Percentiles rank a stretch among this genome's conserved stretches.
Evolutionary conservation across 2,888 invertebrate genomes (phyloP).

Genomic region (Allacma fusca): DNA sequence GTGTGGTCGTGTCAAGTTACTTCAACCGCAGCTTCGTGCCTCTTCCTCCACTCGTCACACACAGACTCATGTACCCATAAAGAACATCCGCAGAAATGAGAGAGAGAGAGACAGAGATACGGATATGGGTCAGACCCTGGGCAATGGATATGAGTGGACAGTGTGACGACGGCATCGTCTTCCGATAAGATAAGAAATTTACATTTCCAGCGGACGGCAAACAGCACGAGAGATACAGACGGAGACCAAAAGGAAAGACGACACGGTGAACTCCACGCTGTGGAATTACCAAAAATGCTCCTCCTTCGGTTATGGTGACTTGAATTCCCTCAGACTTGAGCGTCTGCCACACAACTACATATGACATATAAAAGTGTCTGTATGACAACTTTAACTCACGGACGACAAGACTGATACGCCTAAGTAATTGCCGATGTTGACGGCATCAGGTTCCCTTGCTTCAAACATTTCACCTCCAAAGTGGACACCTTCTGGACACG

Average conservation of each 20-base stretch:
- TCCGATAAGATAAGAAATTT: slow-evolving; percentile 25
- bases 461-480: neutral
- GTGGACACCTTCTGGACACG: neutral
- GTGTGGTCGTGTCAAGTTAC: slow-evolving; percentile 33
- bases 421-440: neutral
- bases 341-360: neutral
- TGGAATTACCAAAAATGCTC: neutral
- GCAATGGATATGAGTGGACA: slow-evolving; percentile 9
- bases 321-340: neutral
- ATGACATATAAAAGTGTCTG: neutral
- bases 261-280: too few species aligned
- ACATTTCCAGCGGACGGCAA: neutral
- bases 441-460: neutral
- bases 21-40: neutral
- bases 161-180: slow-evolving; percentile 14
- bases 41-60: neutral
- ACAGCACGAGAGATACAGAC: too few species aligned
- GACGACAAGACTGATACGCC: neutral
- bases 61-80: too few species aligned
- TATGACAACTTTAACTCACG: neutral
- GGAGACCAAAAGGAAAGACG: too few species aligned
- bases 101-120: too few species aligned
- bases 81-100: neutral
- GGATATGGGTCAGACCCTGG: neutral
- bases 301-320: neutral